Base-by-base conservation (phyloP, 2,797 vertebrate species). In the Alectoris magna region DNA sequence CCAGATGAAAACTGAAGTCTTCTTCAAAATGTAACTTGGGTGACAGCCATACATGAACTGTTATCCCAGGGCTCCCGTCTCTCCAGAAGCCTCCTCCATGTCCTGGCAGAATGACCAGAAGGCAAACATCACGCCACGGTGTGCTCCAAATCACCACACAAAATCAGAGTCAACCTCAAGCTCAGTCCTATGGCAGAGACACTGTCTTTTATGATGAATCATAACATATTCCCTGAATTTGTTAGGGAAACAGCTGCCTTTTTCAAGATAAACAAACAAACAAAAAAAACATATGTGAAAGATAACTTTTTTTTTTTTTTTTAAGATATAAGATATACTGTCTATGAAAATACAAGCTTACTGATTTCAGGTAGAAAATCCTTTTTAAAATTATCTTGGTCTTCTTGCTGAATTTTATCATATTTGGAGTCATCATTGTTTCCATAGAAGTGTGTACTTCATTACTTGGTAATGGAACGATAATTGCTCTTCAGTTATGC, bases 401-500 rank as follows among this genome's bases (percentile, higher is more conserved):
- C 86, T 83, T 91, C 36, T 82, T 74, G 48, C 39, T 55, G 59
- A 91, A 78, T 62, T 95, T 93, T 82, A 88, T 92, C 79, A 43
- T 84, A 87, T 73, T 81, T 86, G 79, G 79, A 95, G 74, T 91
- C 76, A 80, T 93, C 85, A 11, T 84, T 94, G 80, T 83, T 92
- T 82, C 84, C 27, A 66, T n/a, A 86, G 44, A 91, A 84, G 56
- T 75, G 41, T 68, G 41, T 51, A 83, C 92, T 95, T 96, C 83
- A 94, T 94, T 94, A 95, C 38, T 75, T 62, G 34, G 56, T 92
- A 96, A 96, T 85, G 79, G 86, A 85, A 76, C 62, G 87, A 63
- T 88, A 95, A 94, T 79, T 94, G 84, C 88, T 94, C 80, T 92
- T 91, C 80, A 82, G 80, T 91, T 82, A 93, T 88, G 82, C 84